These are phyloP conservation scores for Eupithecia subfuscata DNA, from an alignment of 2,888 invertebrate species.

Conservation along the genomic window DNA sequence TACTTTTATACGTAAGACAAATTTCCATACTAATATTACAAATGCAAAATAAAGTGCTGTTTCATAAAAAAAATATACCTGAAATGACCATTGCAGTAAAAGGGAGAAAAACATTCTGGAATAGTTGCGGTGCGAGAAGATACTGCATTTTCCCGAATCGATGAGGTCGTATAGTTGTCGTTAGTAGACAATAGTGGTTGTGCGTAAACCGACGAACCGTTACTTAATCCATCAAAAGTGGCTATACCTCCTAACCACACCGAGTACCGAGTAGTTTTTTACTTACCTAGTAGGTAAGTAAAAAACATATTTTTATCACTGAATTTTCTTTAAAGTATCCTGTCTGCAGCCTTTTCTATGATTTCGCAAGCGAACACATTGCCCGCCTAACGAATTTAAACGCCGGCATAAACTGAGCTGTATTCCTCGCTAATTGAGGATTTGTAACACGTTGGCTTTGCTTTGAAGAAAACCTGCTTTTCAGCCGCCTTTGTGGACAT, in stretches of 20 bases:
- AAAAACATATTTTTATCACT: background rate
- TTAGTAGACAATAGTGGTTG: background rate
- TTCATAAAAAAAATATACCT: no score
- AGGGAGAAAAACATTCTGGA: background rate
- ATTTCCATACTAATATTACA: no score
- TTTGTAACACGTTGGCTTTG: constrained; percentile 72
- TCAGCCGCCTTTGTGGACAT: constrained; percentile 26
- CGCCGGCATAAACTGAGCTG: constrained; percentile 81
- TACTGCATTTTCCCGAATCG: background rate
- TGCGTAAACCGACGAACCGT: background rate
- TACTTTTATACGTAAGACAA: no score
- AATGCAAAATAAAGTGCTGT: no score
- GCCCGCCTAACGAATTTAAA: constrained; percentile 80
- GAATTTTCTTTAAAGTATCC: constrained; percentile 4
- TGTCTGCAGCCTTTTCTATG: constrained; percentile 49
- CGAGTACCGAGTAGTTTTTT: no score
- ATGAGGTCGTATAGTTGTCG: background rate
- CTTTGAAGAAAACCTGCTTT: constrained; percentile 54
- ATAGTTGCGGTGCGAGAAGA: background rate
- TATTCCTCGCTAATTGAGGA: constrained; percentile 75
- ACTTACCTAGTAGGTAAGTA: background rate
- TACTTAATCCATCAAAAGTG: background rate
- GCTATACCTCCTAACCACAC: no score
- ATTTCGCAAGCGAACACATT: constrained; percentile 65
- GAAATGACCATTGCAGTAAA: background rate